Percentiles rank a stretch among this genome's conserved stretches.
Evolutionary conservation across 2,113 vertebrate genomes (phyloP).

Genomic region (Megaleporinus macrocephalus): DNA sequence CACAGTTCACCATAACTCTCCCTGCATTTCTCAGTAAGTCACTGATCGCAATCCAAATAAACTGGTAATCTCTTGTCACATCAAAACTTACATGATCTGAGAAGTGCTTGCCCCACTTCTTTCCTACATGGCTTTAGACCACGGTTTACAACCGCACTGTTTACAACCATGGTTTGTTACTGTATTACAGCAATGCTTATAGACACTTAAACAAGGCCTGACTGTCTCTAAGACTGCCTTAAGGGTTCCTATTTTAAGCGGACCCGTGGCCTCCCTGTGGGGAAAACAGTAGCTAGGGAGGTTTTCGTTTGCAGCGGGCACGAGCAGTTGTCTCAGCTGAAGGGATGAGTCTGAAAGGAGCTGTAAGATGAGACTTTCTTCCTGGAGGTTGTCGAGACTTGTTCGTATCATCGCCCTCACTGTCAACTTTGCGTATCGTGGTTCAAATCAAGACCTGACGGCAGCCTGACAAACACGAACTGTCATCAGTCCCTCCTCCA

Average conservation of each 20-base stretch:
- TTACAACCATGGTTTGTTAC: not conserved
- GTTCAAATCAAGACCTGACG: conserved; percentile 17
- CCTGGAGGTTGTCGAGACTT: conserved; percentile 36
- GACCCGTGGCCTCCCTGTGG: conserved; percentile 31
- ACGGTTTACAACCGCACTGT: not conserved
- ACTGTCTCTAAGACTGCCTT: conserved; percentile 44
- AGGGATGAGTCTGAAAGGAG: conserved; percentile 20
- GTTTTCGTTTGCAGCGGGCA: conserved; percentile 50
- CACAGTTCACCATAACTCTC: not conserved
- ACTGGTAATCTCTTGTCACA: conserved; percentile 23
- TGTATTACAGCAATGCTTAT: conserved; percentile 19
- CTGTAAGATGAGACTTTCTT: conserved; percentile 25
- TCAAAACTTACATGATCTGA: conserved; percentile 6
- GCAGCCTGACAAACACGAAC: conserved; percentile 12
- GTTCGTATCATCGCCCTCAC: conserved; percentile 30
- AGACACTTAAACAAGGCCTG: conserved; percentile 40
- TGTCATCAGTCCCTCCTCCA: conserved; percentile 1
- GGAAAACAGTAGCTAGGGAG: conserved; percentile 31
- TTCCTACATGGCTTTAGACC: not conserved
- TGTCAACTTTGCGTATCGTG: conserved; percentile 22
- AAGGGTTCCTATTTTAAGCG: conserved; percentile 42
- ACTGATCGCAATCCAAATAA: conserved; percentile 35
- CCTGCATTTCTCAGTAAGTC: not conserved
- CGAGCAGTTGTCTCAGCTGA: conserved; percentile 44
- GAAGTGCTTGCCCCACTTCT: conserved; percentile 31